phyloP scores from a whole-genome alignment of 2,888 invertebrate species.

The Mechanitis messenoides region DNA sequence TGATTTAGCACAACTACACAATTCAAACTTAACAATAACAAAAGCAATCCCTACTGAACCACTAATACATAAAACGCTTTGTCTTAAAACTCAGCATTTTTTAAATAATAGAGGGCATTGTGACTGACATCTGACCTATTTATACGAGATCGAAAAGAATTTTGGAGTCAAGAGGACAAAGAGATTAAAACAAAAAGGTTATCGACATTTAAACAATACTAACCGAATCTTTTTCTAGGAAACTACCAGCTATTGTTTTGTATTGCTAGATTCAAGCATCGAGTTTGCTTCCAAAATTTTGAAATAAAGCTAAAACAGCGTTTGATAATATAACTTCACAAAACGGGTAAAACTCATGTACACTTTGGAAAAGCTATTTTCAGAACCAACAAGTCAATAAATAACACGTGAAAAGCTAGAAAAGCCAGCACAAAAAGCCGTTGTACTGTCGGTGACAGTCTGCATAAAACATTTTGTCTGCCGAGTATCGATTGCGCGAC shows the following conservation, averaged over 20 bases:
- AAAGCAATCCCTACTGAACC: conserved; percentile 12
- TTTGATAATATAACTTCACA: too few relatives aligned
- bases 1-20: neutral
- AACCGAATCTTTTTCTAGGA: neutral
- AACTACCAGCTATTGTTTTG: neutral
- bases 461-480: conserved; percentile 31
- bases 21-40: conserved; percentile 14
- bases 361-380: conserved; percentile 1
- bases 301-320: too few relatives aligned
- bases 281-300: too few relatives aligned
- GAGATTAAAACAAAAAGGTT: conserved; percentile 18
- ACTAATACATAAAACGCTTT: conserved; percentile 13
- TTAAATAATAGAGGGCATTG: conserved; percentile 21
- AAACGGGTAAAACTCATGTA: neutral
- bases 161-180: conserved; percentile 16
- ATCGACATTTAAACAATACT: conserved; percentile 17
- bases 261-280: neutral
- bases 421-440: conserved; percentile 21
- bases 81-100: conserved; percentile 13
- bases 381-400: conserved; percentile 4
- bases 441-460: conserved; percentile 14
- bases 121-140: conserved; percentile 23
- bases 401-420: conserved; percentile 10
- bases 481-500: conserved; percentile 47
- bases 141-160: conserved; percentile 15